Base-by-base conservation (phyloP, 2,113 vertebrate genomes). In the Siniperca chuatsi region DNA sequence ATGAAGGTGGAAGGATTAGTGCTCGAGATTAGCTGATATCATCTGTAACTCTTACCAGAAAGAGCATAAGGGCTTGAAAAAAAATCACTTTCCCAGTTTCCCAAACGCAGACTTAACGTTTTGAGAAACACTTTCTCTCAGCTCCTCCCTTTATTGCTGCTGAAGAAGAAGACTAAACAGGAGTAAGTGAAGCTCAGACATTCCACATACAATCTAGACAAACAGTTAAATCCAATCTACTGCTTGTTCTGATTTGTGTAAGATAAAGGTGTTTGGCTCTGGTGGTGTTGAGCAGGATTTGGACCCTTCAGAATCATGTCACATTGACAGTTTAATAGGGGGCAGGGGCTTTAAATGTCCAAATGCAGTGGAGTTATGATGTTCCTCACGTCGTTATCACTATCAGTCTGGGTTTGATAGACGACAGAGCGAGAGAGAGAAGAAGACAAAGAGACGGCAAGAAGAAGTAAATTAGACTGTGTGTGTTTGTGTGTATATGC, bases 1-100 rank as follows among this genome's bases (percentile, higher is more conserved):
- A 80, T 81, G 72, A 88, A 89, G 79, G 78, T 89, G 65, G 79
- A 72, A 73, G 91, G 90, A 92, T 94, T 93, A 90, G 83, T 81
- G 75, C 18, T 80, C 69, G 62, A 92, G 87, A 89, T 91, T 81
- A 90, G n/a, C 60, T 77, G 91, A 94, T 91, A 90, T 72, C 50
- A 90, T 92, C 91, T 88, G 46, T 65, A 50, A 75, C 64, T 89
- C 80, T 83, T 50, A 81, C 44, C 75, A 75, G 54, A 71, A 68
- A 74, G 52, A 82, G 77, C 66, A 77, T 69, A 81, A 62, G 68
- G 72, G 67, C 50, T 71, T 42, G 29, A n/a, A 80, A 80, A 18
- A 68, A 50, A 70, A n/a, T 58, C 29, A 75, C 42, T 83, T 70
- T 82, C 25, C 1, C 40, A 23, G 57, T 58, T 81, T 79, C 42